Evolutionary conservation across 2,888 invertebrate species (phyloP).

Genomic region (Pocota personata): DNA sequence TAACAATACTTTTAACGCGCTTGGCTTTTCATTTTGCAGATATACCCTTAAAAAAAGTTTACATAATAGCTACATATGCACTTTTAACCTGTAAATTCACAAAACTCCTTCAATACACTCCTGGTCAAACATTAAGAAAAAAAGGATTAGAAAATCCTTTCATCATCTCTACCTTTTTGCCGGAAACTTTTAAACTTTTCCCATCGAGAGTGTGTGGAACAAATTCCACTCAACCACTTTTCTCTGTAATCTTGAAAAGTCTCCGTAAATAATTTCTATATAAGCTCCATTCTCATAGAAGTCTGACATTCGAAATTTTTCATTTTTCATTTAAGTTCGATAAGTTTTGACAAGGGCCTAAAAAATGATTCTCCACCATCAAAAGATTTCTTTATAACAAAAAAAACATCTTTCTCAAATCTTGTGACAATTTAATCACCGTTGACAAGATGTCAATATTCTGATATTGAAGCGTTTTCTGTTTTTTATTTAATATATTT

Average conservation of each 20-base stretch:
- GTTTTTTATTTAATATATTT: background rate
- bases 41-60: no score
- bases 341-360: conserved; percentile 25
- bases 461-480: conserved; percentile 9
- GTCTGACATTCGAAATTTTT: background rate
- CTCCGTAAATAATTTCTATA: background rate
- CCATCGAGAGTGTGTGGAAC: background rate
- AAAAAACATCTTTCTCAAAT: background rate
- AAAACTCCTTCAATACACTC: background rate
- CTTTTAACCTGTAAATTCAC: background rate
- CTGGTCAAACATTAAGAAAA: background rate
- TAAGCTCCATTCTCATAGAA: background rate
- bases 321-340: conserved; percentile 23
- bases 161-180: background rate
- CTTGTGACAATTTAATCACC: conserved; percentile 28
- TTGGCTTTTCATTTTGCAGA: no score
- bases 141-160: background rate
- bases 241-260: conserved; percentile 2
- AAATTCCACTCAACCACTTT: conserved; percentile 19
- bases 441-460: conserved; percentile 16
- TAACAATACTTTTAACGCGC: no score
- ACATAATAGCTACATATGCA: no score
- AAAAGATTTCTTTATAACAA: background rate
- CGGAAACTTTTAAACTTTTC: background rate
- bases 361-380: conserved; percentile 12